A percentile compares a stretch with the other conserved stretches of the same genome.
phyloP scores from a whole-genome alignment of 2,797 vertebrate species.

The Arnoldichthys spilopterus region DNA sequence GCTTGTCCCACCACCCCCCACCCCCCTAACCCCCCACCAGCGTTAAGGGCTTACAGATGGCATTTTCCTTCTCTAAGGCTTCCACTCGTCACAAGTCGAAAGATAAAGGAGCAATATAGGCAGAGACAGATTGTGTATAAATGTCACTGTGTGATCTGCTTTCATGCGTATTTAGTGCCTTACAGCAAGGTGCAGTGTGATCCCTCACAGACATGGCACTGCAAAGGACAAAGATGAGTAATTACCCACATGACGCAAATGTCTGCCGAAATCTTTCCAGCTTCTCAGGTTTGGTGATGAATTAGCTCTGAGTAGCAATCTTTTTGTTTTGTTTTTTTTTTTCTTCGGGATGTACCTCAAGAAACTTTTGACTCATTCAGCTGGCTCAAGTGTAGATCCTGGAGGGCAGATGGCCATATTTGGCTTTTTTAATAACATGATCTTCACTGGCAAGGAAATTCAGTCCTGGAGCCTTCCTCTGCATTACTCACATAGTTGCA shows the following conservation, averaged over 20 bases:
- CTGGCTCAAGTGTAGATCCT: background rate
- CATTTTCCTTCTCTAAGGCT: conserved; percentile 33
- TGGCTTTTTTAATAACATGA: background rate
- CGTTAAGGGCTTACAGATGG: conserved; percentile 53
- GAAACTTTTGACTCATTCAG: background rate
- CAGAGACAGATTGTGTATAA: conserved; percentile 25
- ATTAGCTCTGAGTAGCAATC: conserved; percentile 28
- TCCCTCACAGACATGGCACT: conserved; percentile 14
- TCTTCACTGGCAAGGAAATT: background rate
- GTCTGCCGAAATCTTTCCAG: conserved; percentile 24
- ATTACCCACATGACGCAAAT: conserved; percentile 16
- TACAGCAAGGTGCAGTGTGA: conserved; percentile 25
- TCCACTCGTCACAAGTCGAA: conserved; percentile 34
- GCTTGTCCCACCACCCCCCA: conserved; percentile 44
- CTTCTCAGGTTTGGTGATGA: conserved; percentile 3
- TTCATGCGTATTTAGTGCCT: conserved; percentile 30
- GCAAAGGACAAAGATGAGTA: conserved; percentile 44
- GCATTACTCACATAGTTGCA: too few species aligned
- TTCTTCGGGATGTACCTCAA: background rate
- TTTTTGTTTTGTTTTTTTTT: too few species aligned
- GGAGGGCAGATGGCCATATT: background rate
- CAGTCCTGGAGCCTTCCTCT: too few species aligned
- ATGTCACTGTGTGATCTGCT: conserved; percentile 37
- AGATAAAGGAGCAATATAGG: conserved; percentile 28
- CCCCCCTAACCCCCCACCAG: background rate